phyloP scores from a whole-genome alignment of 2,113 vertebrate genomes.

The Natator depressus region DNA sequence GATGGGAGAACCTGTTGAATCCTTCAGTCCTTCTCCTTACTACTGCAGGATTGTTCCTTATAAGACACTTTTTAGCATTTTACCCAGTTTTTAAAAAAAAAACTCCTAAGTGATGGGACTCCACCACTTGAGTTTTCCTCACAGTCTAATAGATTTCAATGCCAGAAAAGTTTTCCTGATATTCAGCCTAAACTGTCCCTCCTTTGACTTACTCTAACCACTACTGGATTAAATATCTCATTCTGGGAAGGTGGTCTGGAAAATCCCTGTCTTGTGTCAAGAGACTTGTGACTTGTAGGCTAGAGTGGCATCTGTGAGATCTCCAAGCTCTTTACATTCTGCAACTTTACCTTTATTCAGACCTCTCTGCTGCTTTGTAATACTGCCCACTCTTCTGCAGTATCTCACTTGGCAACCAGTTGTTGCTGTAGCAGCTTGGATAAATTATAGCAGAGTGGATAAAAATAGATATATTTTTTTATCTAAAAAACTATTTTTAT shows the following conservation, averaged over 20 bases:
- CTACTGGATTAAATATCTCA: background rate
- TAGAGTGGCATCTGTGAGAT: background rate
- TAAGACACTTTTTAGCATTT: background rate
- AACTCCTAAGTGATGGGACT: background rate
- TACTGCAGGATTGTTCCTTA: fast-evolving
- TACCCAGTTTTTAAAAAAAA: background rate
- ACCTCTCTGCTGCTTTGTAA: background rate
- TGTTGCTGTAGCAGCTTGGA: background rate
- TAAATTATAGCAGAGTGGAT: background rate
- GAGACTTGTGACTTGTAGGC: too few species aligned
- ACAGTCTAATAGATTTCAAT: too few species aligned
- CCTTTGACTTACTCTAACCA: background rate
- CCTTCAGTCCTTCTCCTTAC: background rate
- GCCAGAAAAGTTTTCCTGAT: background rate
- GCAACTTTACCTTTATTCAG: background rate
- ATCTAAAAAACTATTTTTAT: too few species aligned
- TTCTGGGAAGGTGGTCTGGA: background rate
- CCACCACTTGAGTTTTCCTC: background rate
- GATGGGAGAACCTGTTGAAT: background rate
- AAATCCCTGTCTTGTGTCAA: background rate
- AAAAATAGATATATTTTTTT: background rate
- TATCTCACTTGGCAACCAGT: background rate
- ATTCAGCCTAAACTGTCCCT: background rate
- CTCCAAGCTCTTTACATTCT: background rate
- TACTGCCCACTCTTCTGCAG: background rate